Conservation (phyloP, 2,797 vertebrate genomes). For the Centropyge bicolor region DNA sequence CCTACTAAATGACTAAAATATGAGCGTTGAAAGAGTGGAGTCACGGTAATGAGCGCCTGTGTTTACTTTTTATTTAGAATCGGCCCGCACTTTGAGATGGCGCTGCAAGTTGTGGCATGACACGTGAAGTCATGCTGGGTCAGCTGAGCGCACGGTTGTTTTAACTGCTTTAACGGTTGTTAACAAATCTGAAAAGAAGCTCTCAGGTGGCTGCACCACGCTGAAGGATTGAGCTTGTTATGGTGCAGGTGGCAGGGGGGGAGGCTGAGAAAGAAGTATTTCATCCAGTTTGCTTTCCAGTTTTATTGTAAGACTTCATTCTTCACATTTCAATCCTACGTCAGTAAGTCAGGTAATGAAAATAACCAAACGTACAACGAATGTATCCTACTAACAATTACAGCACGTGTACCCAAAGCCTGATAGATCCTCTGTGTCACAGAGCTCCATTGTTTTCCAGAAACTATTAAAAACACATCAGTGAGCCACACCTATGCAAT, state of each 20-base stretch:
- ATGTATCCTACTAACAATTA: not conserved
- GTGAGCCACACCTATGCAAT: not conserved
- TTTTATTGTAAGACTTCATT: not conserved
- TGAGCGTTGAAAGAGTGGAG: conserved; percentile 11
- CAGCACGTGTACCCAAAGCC: not conserved
- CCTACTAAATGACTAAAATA: not conserved
- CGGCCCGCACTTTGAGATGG: conserved; percentile 9
- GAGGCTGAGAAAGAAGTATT: not conserved
- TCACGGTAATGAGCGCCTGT: conserved; percentile 22
- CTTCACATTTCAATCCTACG: not conserved
- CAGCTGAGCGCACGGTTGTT: conserved; percentile 33
- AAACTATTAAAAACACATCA: not conserved
- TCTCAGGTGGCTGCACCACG: conserved; percentile 7
- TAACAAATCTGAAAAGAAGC: conserved; percentile 22
- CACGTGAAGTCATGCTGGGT: not conserved
- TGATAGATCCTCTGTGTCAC: not conserved
- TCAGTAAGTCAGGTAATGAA: not conserved
- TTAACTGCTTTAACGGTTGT: conserved; percentile 21
- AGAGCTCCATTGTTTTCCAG: not conserved
- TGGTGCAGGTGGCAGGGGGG: not conserved
- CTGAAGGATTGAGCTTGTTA: not conserved
- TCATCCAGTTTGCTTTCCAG: not conserved
- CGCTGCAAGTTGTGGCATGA: conserved; percentile 27
- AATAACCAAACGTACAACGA: not conserved
- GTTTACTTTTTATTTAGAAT: conserved; percentile 34